A percentile compares a stretch with the other conserved stretches of the same genome.
These are phyloP conservation scores for Eupristina koningsbergeri DNA, from an alignment of 1,140 invertebrate species.

Conservation along the genomic window DNA sequence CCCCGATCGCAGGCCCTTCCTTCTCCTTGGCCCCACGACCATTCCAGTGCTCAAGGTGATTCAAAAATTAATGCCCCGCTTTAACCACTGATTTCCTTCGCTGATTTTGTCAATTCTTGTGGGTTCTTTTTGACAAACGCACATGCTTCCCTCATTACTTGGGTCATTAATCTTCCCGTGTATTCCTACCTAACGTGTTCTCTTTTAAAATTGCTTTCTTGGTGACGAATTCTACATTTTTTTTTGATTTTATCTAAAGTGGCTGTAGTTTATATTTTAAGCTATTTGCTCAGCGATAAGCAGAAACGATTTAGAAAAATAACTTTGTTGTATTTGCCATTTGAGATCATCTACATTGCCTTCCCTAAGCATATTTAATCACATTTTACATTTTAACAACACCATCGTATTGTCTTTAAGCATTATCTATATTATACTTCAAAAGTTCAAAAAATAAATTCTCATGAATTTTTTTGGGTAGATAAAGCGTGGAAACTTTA, in stretches of 20 bases:
- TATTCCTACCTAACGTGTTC: too few relatives aligned
- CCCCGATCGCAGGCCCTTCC: too few relatives aligned
- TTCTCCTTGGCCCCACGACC: not conserved
- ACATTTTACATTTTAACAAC: too few relatives aligned
- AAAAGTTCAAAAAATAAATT: too few relatives aligned
- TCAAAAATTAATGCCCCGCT: not conserved
- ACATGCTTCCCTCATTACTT: not conserved
- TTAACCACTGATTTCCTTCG: constrained; percentile 19
- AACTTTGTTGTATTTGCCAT: not conserved
- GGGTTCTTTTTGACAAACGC: not conserved
- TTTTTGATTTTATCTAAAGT: not conserved
- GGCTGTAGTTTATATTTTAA: too few relatives aligned
- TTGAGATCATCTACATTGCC: not conserved
- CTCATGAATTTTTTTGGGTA: too few relatives aligned
- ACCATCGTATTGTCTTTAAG: too few relatives aligned
- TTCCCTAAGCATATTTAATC: too few relatives aligned
- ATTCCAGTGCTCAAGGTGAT: not conserved
- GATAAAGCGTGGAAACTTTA: too few relatives aligned
- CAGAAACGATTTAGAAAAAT: not conserved
- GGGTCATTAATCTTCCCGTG: not conserved
- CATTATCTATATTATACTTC: too few relatives aligned
- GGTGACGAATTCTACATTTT: not conserved
- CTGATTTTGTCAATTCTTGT: not conserved
- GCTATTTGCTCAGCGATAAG: not conserved
- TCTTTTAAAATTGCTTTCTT: not conserved